Evolutionary conservation across 1,140 invertebrate species (phyloP), one percentile per base, ranked within the genome.

Genomic region (Ylistrum balloti): DNA sequence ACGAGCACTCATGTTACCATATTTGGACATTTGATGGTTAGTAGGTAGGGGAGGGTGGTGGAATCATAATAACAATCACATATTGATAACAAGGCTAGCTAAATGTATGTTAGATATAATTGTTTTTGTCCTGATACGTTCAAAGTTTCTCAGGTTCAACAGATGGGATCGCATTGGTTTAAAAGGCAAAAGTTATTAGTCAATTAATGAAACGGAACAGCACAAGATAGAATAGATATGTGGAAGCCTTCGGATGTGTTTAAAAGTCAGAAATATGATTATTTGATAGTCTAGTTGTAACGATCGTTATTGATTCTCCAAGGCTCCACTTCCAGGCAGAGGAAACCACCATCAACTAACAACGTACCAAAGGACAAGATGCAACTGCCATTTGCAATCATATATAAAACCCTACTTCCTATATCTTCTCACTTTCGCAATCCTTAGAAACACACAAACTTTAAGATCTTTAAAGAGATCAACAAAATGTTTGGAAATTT

Each of bases 191-290:
- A 74, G 56, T 74, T 74, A 74, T 74, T 74, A 74, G 56, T 28
- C 20, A 74, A 74, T 74, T 74, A 74, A 74, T 74, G 28, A 74
- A 74, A 74, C 22, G 0, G 56, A 74, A 28, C 56, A 17, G 20
- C 5, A 28, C 22, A 28, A 74, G 56, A 74, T 74, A n/a, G 17
- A n/a, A 74, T 28, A 28, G 56, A 74, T 74, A 74, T 28, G 22
- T 74, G 28, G 28, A 74, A 74, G 56, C 56, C 22, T 74, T 74
- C n/a, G 56, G 13, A 74, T 74, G 56, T 74, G 56, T 74, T 74
- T 74, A 74, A 74, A 74, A 74, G 56, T 28, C 56, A 74, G 56
- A n/a, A 74, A 74, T 74, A 74, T 74, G 56, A 74, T 74, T 74
- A 2, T 28, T 3, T n/a, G 56, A 74, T 74, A 74, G 56, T 74